Percentiles rank a stretch among this genome's conserved stretches.
Conservation (phyloP, 2,797 vertebrate genomes). For the Enteromius thamalakanensis region DNA sequence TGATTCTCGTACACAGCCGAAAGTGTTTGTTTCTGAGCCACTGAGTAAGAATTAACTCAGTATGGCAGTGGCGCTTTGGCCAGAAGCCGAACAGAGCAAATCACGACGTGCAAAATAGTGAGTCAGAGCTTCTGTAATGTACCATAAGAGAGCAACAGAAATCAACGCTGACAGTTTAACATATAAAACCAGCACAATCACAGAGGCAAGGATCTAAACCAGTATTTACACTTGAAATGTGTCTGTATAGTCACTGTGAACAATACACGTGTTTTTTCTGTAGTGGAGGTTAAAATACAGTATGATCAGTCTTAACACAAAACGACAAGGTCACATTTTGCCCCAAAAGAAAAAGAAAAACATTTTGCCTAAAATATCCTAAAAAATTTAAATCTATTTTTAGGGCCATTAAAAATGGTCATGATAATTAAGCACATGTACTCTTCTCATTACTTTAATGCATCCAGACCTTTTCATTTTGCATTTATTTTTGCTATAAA, state of each 20-base stretch:
- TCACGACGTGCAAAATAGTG: constrained; percentile 39
- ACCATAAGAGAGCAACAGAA: constrained; percentile 24
- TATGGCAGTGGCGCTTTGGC: constrained; percentile 34
- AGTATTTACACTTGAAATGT: not conserved
- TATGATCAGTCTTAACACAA: not conserved
- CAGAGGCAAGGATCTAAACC: not conserved
- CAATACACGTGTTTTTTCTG: not conserved
- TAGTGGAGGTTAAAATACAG: not conserved
- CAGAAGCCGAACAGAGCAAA: constrained; percentile 33
- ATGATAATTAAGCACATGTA: not conserved
- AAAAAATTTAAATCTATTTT: not conserved
- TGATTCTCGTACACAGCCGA: constrained; percentile 12
- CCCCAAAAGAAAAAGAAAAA: not conserved
- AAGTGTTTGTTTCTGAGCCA: constrained; percentile 12
- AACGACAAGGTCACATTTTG: not conserved
- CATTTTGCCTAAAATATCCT: not conserved
- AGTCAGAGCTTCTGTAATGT: constrained; percentile 43
- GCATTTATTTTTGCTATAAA: not conserved
- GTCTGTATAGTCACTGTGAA: not conserved
- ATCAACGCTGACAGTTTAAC: constrained; percentile 4
- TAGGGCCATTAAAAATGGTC: not conserved
- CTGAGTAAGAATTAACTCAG: constrained; percentile 47
- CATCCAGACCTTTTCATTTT: not conserved
- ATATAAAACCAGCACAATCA: not conserved
- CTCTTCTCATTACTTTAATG: not conserved